Base-by-base conservation (phyloP, 2,113 vertebrate genomes). In the Pollimyrus isidori region DNA sequence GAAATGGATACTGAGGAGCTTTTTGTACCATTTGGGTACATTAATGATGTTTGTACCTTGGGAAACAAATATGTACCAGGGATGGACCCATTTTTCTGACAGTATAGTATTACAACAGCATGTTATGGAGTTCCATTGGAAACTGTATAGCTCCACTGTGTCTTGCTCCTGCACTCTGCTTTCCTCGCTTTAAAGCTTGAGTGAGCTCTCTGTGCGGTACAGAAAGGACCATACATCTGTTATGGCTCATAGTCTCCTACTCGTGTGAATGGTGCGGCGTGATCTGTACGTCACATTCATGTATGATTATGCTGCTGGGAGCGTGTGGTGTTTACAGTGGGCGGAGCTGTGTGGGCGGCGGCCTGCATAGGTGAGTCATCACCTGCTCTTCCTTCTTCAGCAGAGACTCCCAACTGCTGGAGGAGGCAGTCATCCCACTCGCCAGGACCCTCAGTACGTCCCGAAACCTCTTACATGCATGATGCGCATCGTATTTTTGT, bases 381-480 rank as follows among this genome's bases (percentile, higher is more conserved):
- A 17, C 11, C 49, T 82, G 2, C 26, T 50, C 89, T 23, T 56
- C 39, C 90, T 90, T 23, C 92, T 92, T 89, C 91, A 99, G 98
- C 90, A 94, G 96, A 42, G 98, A 99, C 90, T 95, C 97, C 53
- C 99, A 98, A 93, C 95, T 98, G 35, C 91, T 99, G 94, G 98
- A 99, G 92, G 98, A 99, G 93, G 97, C 97, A 2, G 97, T 98
- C 17, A 83, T 97, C 92, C 97, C 97, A 0, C 93, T 99, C 90
- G 98, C 97, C 94, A 98, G 96, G 92, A 96, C 94, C 92, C 94
- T 99, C 94, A 97, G 98, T 99, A 96, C 89, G 97, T 94, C 89
- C 35, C 2, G 39, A 0, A 76, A 87, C 62, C n/a, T 85, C 10
- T 62, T 85, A 87, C 23, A 73, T 19, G 15, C 76, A 23, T 39